These are phyloP conservation scores for Dromius quadrimaculatus DNA, from an alignment of 2,888 invertebrate genomes.

Conservation along the genomic window DNA sequence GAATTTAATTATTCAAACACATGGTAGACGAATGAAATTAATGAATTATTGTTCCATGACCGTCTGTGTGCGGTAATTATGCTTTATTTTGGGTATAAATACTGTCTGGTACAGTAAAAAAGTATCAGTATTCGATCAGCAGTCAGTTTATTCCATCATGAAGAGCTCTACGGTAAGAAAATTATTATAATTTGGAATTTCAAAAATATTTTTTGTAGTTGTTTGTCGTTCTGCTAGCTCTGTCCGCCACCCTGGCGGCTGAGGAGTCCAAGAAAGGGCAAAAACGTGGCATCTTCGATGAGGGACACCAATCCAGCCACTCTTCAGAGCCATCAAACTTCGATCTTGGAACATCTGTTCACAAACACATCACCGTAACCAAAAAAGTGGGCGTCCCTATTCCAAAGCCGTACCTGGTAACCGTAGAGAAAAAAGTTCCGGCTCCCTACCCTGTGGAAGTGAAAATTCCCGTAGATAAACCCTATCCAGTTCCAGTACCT, in stretches of 20 bases:
- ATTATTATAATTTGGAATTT: no score
- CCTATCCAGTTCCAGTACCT: no score
- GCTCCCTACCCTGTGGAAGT: conserved; percentile 23
- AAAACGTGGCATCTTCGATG: conserved; percentile 67
- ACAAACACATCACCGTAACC: conserved; percentile 38
- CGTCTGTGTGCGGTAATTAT: no score
- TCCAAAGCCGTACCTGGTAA: conserved; percentile 16
- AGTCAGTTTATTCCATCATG: no score
- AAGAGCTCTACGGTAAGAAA: no score
- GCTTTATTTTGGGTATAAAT: no score
- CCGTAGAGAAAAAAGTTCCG: conserved; percentile 39
- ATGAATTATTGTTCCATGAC: no score
- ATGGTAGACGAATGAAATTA: no score
- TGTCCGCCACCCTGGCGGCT: conserved; percentile 64
- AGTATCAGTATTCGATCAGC: no score
- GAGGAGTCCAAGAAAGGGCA: conserved; percentile 63
- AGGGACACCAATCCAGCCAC: conserved; percentile 58
- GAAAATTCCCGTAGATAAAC: no score
- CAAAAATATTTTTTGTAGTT: conserved; percentile 64
- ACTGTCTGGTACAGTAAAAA: no score
- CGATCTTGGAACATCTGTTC: conserved; percentile 3
- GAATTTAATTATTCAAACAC: no score
- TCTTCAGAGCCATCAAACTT: conserved; percentile 10
- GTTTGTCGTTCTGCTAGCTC: conserved; percentile 65
- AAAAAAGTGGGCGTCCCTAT: conserved; percentile 21